phyloP scores from a whole-genome alignment of 2,113 vertebrate species.

The Orcinus orca region DNA sequence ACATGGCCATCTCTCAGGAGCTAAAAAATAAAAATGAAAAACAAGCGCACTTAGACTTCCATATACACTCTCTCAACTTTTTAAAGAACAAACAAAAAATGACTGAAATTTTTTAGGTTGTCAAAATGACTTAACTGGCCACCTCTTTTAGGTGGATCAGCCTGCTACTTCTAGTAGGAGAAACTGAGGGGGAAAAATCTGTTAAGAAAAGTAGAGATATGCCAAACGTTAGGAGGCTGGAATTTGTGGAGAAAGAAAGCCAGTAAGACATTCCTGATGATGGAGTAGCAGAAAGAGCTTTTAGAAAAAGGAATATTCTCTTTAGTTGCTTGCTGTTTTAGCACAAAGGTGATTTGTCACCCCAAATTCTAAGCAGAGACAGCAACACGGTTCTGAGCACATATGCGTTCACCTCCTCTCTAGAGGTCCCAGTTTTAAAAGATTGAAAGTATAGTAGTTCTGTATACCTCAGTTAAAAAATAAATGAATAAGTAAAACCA shows the following conservation, averaged over 20 bases:
- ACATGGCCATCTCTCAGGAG: background rate
- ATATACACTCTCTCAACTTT: background rate
- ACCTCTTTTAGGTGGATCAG: background rate
- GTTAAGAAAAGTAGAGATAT: background rate
- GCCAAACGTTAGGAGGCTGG: background rate
- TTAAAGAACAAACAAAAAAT: background rate
- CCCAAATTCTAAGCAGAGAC: background rate
- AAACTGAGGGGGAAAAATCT: background rate
- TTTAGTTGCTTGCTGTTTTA: background rate
- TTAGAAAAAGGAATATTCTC: background rate
- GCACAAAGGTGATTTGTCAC: background rate
- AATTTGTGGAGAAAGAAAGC: background rate
- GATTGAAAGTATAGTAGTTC: background rate
- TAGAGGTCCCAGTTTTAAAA: background rate
- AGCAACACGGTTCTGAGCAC: background rate
- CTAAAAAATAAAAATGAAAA: background rate
- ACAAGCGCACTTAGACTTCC: background rate
- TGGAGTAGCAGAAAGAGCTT: background rate
- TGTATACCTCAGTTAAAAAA: too few relatives aligned
- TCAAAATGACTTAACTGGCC: background rate
- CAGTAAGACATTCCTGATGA: background rate
- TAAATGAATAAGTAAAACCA: too few relatives aligned
- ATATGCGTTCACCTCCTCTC: background rate
- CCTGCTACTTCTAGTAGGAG: background rate
- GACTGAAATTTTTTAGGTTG: background rate